A percentile compares a stretch with the other conserved stretches of the same genome.
phyloP scores from a whole-genome alignment of 1,140 invertebrate species.

The Trachymyrmex cornetzi region DNA sequence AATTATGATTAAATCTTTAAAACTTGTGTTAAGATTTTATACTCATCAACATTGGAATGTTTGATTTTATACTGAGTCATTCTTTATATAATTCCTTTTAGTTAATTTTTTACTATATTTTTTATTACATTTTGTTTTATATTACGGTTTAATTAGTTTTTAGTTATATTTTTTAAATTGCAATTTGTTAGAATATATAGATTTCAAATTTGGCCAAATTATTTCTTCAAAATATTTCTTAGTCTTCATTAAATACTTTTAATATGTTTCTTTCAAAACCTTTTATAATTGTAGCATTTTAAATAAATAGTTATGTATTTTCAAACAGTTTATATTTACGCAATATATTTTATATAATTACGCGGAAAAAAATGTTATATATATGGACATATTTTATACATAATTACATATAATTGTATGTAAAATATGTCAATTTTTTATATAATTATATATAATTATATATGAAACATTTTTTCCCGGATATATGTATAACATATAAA shows the following conservation, averaged over 20 bases:
- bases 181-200: background rate
- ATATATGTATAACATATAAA: too few species aligned
- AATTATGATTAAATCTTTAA: conserved; percentile 46
- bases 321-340: background rate
- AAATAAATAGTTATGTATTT: conserved; percentile 2
- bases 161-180: background rate
- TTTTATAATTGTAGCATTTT: background rate
- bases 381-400: too few species aligned
- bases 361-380: too few species aligned
- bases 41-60: background rate
- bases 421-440: too few species aligned
- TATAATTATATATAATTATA: too few species aligned
- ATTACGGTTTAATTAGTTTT: background rate
- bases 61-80: background rate
- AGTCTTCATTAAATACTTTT: background rate
- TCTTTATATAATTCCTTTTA: background rate
- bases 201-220: background rate
- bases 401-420: too few species aligned
- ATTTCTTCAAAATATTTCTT: background rate
- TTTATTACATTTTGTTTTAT: background rate
- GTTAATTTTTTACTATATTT: background rate
- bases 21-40: conserved; percentile 1
- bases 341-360: background rate
- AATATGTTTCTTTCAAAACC: background rate
- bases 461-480: too few species aligned